Conservation (phyloP, 2,113 vertebrate genomes). For the Natator depressus region DNA sequence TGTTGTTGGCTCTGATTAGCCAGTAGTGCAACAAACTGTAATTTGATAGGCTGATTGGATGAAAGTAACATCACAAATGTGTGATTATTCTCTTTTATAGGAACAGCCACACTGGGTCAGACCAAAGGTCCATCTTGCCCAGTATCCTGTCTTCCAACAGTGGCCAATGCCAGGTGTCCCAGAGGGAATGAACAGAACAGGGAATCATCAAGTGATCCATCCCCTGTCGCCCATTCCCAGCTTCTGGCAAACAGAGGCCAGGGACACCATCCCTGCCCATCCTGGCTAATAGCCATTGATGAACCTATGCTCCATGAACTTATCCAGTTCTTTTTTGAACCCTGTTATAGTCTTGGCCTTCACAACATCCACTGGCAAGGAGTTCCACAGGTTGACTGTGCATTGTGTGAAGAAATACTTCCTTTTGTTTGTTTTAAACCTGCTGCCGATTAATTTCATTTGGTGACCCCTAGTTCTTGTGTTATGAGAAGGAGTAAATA, state of each 20-base stretch:
- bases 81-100: neutral
- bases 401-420: no score
- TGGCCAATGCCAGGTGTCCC: neutral
- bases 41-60: neutral
- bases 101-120: neutral
- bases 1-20: neutral
- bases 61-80: accelerated
- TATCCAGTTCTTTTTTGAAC: no score
- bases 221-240: neutral
- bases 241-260: neutral
- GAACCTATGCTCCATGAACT: no score
- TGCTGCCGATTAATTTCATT: no score
- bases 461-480: neutral
- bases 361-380: no score
- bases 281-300: no score
- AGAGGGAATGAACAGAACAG: neutral
- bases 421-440: no score
- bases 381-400: no score
- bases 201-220: no score
- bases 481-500: neutral
- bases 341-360: no score
- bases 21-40: neutral
- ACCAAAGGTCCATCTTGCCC: neutral
- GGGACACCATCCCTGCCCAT: no score
- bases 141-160: neutral